Evolutionary conservation across 2,113 vertebrate genomes (phyloP).

Genomic region (Columba janthina): DNA sequence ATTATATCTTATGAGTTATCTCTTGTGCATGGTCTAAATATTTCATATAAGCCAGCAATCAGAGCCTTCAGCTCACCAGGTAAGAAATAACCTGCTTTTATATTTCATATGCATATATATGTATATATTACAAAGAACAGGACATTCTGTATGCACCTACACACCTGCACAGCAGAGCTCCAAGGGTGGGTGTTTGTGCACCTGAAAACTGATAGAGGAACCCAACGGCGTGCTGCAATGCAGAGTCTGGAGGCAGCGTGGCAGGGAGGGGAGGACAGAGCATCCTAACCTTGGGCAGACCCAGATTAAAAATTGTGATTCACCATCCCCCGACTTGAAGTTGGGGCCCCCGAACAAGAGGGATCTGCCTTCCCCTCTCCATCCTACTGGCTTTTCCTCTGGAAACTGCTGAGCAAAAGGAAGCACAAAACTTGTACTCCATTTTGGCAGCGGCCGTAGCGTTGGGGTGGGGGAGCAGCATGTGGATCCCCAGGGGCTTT

Average conservation of each 20-base stretch:
- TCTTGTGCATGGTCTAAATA: slow-evolving; percentile 57
- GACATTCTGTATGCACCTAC: slow-evolving; percentile 4
- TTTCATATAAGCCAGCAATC: slow-evolving; percentile 30
- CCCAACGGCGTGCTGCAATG: slow-evolving; percentile 50
- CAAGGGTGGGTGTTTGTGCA: background rate
- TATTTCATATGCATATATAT: background rate
- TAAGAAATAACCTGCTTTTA: slow-evolving; percentile 21
- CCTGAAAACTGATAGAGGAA: slow-evolving; percentile 1
- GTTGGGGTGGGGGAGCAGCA: accelerated
- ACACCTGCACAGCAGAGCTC: slow-evolving; percentile 39
- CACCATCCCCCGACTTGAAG: background rate
- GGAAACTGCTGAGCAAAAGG: slow-evolving; percentile 23
- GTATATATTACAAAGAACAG: background rate
- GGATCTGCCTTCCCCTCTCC: background rate
- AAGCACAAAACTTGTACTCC: background rate
- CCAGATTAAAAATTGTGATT: background rate
- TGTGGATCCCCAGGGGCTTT: accelerated
- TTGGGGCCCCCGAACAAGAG: background rate
- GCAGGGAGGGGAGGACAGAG: background rate
- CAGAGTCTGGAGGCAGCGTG: slow-evolving; percentile 16
- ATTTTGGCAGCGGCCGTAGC: accelerated
- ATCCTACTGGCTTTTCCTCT: background rate
- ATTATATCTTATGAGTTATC: slow-evolving; percentile 54
- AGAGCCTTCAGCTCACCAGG: background rate
- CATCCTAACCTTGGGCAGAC: slow-evolving; percentile 9